Evolutionary conservation across 2,113 vertebrate genomes (phyloP), one percentile per base, ranked within the genome.

Genomic region (Coptodon bakossiorum): DNA sequence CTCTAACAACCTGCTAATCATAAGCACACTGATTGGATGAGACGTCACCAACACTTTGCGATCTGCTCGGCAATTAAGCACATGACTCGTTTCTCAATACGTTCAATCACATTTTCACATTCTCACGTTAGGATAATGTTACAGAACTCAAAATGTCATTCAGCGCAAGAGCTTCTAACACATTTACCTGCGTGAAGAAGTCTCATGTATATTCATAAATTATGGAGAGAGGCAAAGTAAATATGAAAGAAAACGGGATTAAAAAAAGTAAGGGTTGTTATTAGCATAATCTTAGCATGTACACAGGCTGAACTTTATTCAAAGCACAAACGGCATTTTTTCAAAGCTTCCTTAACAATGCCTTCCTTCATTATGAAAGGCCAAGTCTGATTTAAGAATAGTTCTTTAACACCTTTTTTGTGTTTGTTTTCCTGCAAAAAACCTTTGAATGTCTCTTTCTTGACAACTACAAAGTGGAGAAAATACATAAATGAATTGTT

Each of bases 201-300:
- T 78, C 68, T 85, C 90, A 88, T 93, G 83, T 88, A 94, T 94
- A 95, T 94, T 93, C 81, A 93, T 36, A 82, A 81, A 34, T 81
- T 63, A 16, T 27, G 53, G 76, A 63, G 56, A 76, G 24, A 68
- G 45, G 82, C 5, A 45, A 53, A 82, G 56, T 54, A 38, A 86
- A 83, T 38, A 59, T 12, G 2, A 71, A 68, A 43, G 27, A 17
- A 9, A 76, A 59, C n/a, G 31, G 83, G 31, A 88, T 71, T 78
- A 34, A 63, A 84, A 82, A 52, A 84, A 27, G 22, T 53, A 54
- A 71, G 54, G 53, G 68, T 71, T 80, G 27, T 10, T 29, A 85
- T 93, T 83, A 76, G 83, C 83, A 84, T 84, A 91, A 89, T 86
- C 54, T 73, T 40, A 40, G 43, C 54, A 50, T 68, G 61, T 40